Evolutionary conservation across 2,797 vertebrate genomes (phyloP).

Genomic region (Ispidina picta): DNA sequence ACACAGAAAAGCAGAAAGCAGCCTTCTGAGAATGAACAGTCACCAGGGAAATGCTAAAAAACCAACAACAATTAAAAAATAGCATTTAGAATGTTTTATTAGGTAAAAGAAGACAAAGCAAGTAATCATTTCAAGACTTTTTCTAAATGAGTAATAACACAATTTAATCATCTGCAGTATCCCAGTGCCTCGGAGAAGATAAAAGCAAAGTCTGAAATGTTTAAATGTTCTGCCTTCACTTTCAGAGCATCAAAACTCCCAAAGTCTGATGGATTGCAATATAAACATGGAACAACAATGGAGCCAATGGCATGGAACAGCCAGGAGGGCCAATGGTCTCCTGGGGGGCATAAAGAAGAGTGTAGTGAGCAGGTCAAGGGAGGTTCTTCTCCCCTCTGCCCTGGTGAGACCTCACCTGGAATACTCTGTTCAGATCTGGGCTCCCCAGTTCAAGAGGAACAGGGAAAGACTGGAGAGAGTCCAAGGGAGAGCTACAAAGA

Average conservation of each 20-base stretch:
- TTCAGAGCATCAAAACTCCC: neutral
- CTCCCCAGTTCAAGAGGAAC: no score
- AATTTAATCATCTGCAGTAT: neutral
- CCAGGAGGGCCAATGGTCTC: no score
- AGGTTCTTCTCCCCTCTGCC: no score
- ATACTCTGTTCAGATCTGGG: no score
- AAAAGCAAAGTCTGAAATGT: neutral
- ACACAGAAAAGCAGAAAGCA: neutral
- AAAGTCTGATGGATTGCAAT: neutral
- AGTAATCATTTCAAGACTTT: neutral
- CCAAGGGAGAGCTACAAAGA: no score
- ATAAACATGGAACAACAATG: no score
- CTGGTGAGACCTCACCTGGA: no score
- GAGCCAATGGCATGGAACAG: no score
- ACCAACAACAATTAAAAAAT: neutral
- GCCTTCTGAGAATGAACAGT: neutral
- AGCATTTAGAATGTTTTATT: neutral
- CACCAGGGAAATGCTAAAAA: neutral
- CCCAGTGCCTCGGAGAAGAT: neutral
- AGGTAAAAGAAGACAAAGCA: neutral
- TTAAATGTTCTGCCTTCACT: neutral
- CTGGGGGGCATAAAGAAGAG: no score
- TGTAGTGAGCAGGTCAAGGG: no score
- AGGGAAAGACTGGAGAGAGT: no score
- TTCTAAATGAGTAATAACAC: neutral